Evolutionary conservation across 1,140 invertebrate genomes (phyloP).

Genomic region (Leptopilina boulardi): DNA sequence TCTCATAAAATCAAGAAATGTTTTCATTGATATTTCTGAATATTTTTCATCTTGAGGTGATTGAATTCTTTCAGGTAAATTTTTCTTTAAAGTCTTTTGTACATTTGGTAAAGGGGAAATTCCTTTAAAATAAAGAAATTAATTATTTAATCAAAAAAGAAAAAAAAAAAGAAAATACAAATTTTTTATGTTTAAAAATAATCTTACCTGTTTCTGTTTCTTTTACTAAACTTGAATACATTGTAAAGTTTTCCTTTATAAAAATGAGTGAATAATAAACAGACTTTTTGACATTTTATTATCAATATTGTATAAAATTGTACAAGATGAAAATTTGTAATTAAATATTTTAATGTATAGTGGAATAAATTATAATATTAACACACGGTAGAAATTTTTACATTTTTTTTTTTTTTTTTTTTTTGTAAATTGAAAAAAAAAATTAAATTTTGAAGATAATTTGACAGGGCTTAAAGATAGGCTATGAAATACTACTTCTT

Average conservation of each 20-base stretch:
- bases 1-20: conserved; percentile 85
- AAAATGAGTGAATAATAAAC: not conserved
- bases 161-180: not conserved
- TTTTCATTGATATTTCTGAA: conserved; percentile 80
- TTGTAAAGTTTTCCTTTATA: not conserved
- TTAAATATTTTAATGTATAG: not conserved
- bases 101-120: not conserved
- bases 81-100: conserved; percentile 34
- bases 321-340: not conserved
- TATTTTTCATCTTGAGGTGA: conserved; percentile 63
- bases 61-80: conserved; percentile 42
- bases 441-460: not conserved
- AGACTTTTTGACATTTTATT: not conserved
- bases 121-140: not conserved
- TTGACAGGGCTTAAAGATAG: not conserved
- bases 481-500: not conserved
- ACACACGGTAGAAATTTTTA: conserved; percentile 15
- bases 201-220: conserved; percentile 20
- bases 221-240: conserved; percentile 8
- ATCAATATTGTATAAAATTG: not conserved
- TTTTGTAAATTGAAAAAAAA: not conserved
- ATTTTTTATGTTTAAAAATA: not conserved
- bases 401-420: not conserved
- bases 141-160: not conserved
- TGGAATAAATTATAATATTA: not conserved